Conservation (phyloP, 37 sponge, comb jelly and placozoan species). For the Diacarnus erythraeanus region DNA sequence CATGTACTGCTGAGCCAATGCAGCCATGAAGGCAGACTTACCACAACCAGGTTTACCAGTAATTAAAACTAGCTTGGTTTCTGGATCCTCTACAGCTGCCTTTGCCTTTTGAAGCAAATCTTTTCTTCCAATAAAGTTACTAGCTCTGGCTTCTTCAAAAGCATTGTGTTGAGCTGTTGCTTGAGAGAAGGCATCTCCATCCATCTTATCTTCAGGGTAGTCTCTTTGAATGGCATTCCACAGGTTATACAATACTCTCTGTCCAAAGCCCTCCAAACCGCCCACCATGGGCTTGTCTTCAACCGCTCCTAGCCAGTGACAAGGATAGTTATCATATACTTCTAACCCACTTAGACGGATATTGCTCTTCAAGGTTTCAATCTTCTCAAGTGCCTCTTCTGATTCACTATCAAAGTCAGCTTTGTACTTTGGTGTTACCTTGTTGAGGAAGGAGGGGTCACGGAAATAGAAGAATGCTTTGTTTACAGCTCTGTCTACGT, state of each 20-base stretch:
- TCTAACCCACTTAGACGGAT: conserved; percentile 83
- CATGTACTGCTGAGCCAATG: conserved; percentile 57
- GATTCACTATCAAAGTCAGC: conserved; percentile 46
- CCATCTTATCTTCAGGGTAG: conserved; percentile 68
- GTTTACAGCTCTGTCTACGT: conserved; percentile 50
- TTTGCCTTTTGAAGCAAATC: conserved; percentile 53
- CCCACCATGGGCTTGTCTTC: conserved; percentile 81
- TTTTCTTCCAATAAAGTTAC: conserved; percentile 66
- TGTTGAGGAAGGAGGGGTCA: conserved; percentile 45
- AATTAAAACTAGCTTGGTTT: conserved; percentile 39
- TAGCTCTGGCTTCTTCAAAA: conserved; percentile 56
- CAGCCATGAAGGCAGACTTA: conserved; percentile 92
- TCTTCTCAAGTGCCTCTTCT: conserved; percentile 43
- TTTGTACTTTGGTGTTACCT: conserved; percentile 40
- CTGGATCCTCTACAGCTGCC: conserved; percentile 12
- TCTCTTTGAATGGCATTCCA: conserved; percentile 90
- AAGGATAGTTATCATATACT: conserved; percentile 80
- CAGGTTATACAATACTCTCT: conserved; percentile 81
- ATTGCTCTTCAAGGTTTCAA: conserved; percentile 74
- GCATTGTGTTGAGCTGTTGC: conserved; percentile 57
- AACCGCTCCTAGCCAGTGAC: conserved; percentile 80
- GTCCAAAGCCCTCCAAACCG: conserved; percentile 87
- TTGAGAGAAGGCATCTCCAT: conserved; percentile 40
- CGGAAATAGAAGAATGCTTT: conserved; percentile 93
- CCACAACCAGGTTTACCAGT: conserved; percentile 90